Conservation (phyloP, 1,140 invertebrate genomes). For the Aphelenchoides fujianensis region DNA sequence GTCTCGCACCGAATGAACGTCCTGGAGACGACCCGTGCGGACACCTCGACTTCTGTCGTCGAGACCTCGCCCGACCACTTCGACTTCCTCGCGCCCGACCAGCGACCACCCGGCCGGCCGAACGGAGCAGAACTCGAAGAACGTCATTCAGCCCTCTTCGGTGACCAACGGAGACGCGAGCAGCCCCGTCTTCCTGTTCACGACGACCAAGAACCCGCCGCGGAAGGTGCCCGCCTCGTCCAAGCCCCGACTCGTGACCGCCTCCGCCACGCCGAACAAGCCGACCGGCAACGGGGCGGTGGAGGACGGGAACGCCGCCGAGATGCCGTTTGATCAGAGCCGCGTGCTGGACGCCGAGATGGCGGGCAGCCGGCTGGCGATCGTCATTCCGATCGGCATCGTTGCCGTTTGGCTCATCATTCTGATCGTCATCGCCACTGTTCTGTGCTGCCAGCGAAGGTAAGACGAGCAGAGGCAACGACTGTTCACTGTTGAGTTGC, state of each 20-base stretch:
- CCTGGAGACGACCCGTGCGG: neutral
- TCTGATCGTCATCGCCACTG: slow-evolving; percentile 48
- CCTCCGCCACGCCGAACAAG: neutral
- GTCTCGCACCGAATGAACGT: neutral
- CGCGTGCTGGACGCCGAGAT: slow-evolving; percentile 35
- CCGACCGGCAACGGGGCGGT: neutral
- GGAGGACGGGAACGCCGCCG: slow-evolving; percentile 4
- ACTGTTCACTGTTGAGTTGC: neutral
- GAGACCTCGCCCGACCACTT: slow-evolving; percentile 16
- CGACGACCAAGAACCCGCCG: slow-evolving; percentile 29
- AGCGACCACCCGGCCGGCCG: neutral
- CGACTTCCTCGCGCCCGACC: slow-evolving; percentile 16
- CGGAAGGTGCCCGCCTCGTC: slow-evolving; percentile 15
- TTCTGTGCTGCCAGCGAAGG: slow-evolving; percentile 55
- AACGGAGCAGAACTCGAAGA: slow-evolving; percentile 8
- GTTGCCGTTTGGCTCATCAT: slow-evolving; percentile 58
- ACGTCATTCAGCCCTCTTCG: neutral
- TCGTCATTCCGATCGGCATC: slow-evolving; percentile 53
- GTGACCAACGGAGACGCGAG: slow-evolving; percentile 14
- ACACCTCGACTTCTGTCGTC: neutral
- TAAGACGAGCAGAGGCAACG: slow-evolving; percentile 1
- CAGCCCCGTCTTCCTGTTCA: slow-evolving; percentile 27
- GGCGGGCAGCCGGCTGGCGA: slow-evolving; percentile 40
- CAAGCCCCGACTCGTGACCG: slow-evolving; percentile 30
- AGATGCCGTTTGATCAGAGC: slow-evolving; percentile 31